A percentile compares a stretch with the other conserved stretches of the same genome.
phyloP scores from a whole-genome alignment of 2,797 vertebrate species.

The Mormyrus hasselquistii region DNA sequence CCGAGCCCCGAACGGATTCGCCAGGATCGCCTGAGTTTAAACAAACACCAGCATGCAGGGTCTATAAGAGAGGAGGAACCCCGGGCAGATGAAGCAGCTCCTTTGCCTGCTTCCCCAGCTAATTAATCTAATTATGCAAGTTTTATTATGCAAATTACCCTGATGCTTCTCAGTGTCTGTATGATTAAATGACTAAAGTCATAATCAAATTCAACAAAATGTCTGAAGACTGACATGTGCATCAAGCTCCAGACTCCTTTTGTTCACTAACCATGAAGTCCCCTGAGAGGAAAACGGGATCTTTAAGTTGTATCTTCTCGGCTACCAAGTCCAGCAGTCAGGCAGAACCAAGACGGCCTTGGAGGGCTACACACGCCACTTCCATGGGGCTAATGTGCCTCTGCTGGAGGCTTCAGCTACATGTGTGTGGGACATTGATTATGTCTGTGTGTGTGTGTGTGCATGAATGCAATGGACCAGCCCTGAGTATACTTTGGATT shows the following conservation, averaged over 20 bases:
- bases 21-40: constrained; percentile 16
- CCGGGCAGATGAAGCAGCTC: background rate
- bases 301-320: background rate
- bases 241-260: background rate
- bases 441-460: background rate
- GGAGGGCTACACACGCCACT: background rate
- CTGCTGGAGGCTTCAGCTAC: background rate
- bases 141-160: background rate
- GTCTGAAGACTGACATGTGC: background rate
- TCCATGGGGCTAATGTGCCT: background rate
- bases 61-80: background rate
- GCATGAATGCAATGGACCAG: background rate
- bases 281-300: background rate
- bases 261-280: background rate
- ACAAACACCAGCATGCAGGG: background rate
- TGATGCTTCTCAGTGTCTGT: background rate
- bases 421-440: background rate
- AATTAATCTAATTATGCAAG: constrained; percentile 4
- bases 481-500: background rate
- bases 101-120: background rate
- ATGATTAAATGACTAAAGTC: background rate
- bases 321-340: background rate
- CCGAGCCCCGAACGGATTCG: constrained; percentile 18
- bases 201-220: constrained; percentile 1
- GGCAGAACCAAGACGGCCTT: background rate